Base-by-base conservation (phyloP, 2,113 vertebrate species). In the Esox niger region DNA sequence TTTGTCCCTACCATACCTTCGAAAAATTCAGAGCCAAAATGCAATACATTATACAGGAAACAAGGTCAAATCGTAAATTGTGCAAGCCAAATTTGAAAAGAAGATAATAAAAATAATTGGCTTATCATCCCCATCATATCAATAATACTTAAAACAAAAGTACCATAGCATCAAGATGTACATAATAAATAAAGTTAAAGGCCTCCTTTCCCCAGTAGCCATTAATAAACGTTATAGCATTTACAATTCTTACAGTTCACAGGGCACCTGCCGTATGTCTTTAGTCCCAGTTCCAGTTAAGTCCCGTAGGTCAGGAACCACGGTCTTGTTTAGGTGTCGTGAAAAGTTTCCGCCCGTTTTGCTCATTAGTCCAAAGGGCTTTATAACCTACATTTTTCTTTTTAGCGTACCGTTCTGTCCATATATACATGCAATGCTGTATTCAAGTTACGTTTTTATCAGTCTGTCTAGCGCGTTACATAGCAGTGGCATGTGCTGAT, bases 401-500 rank as follows among this genome's bases (percentile, higher is more conserved):
- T 71, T 78, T 73, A 75, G 70, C 71, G 69, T 69, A 75, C 67
- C 80, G 84, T 86, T 86, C 66, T 81, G 85, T 85, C 87, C 82
- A 25, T 87, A 86, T 92, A 80, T 92, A 94, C 94, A 94, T 90
- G 93, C 93, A 91, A 86, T 83, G 83, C 79, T 82, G 67, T 81
- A 89, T 92, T 91, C 87, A 91, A 90, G 86, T 90, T 70, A 81
- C 68, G 11, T 27, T 10, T 86, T 84, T 70, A 71, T 43, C 38
- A 17, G 38, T 43, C 38, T 43, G 81, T 86, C 78, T 73, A 43
- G 68, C 43, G 70, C 73, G 68, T 94, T 96, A 99, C 96, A 99
- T 98, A 89, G 96, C 95, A 69, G 97, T 78, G 73, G 95, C 94
- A 54, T 99, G 97, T 85, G 97, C 95, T 88, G 96, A 95, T 68